Base-by-base conservation (phyloP, 2,113 vertebrate genomes). In the Thinocorus orbignyianus region DNA sequence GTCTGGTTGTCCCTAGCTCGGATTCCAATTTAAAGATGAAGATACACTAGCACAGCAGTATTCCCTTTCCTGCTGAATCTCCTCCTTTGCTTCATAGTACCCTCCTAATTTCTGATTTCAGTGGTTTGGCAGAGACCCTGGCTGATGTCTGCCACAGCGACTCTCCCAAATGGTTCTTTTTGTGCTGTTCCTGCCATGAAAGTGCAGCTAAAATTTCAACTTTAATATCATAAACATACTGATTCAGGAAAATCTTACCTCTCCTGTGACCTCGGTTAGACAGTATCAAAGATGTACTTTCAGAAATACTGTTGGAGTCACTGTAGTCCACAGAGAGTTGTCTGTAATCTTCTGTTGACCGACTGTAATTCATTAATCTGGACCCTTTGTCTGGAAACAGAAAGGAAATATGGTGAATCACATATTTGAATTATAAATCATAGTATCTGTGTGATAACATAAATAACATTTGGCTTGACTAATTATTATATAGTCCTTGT, bases 291-390 rank as follows among this genome's bases (percentile, higher is more conserved):
- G 96, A 97, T 0, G 93, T 81, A 42, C 93, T 97, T 92, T 96
- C 96, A 72, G 96, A 95, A 91, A 97, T 94, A 71, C 96, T 96
- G 3, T 96, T 96, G 30, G 95, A 96, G 73, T 96, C 96, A 79
- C 96, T 96, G 35, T 89, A 94, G 61, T 97, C 96, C 37, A 72
- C 91, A 62, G 95, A 86, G 3, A 96, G 61, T 42, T 96, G 92
- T 69, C 91, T 93, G 65, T 97, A 97, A 89, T 97, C 96, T 84
- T 97, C 96, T 49, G 95, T 88, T 76, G 96, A 97, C 23, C 14
- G 86, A 82, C 96, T 97, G 1, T 93, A 96, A 83, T 96, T 97
- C 96, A 97, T 96, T 89, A 96, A 82, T 81, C 77, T 92, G 83
- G 93, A 81, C 12, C 65, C 92, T 94, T 93, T 95, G 17, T 94